A percentile compares a stretch with the other conserved stretches of the same genome.
Evolutionary conservation across 2,797 vertebrate species (phyloP).

Genomic region (Mustela erminea): DNA sequence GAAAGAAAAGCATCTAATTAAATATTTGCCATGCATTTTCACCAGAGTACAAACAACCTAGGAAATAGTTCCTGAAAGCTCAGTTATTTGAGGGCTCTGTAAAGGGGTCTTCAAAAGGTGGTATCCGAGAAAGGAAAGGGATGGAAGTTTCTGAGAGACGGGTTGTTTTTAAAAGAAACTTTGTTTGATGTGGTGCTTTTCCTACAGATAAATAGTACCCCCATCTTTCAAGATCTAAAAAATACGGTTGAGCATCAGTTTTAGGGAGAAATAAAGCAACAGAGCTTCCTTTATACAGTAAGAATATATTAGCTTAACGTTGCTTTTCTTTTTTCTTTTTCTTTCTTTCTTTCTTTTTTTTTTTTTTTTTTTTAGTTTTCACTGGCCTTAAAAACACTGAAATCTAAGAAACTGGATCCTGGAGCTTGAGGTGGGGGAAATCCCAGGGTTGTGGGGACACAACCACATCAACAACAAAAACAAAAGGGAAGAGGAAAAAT

Average conservation of each 20-base stretch:
- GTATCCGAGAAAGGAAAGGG: not conserved
- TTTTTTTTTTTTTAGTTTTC: conserved; percentile 28
- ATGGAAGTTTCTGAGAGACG: not conserved
- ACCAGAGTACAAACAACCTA: not conserved
- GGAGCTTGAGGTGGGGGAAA: not conserved
- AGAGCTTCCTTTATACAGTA: not conserved
- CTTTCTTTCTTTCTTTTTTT: not conserved
- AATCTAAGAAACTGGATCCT: not conserved
- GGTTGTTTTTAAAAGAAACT: not conserved
- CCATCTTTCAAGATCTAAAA: conserved; percentile 19
- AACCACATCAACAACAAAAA: not conserved
- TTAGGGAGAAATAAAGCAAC: conserved; percentile 41
- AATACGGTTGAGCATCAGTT: not conserved
- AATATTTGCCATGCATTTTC: not conserved
- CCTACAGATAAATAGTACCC: not conserved
- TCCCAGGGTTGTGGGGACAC: not conserved
- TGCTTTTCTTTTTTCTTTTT: not conserved
- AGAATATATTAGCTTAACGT: conserved; percentile 15
- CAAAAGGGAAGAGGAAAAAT: not conserved
- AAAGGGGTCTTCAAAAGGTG: not conserved
- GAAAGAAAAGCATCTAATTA: not conserved
- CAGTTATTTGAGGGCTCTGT: not conserved
- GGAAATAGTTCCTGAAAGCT: conserved; percentile 12
- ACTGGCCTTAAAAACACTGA: conserved; percentile 59
- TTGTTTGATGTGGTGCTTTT: not conserved